phyloP scores from a whole-genome alignment of 2,888 invertebrate species.

The Ephialtes manifestator region DNA sequence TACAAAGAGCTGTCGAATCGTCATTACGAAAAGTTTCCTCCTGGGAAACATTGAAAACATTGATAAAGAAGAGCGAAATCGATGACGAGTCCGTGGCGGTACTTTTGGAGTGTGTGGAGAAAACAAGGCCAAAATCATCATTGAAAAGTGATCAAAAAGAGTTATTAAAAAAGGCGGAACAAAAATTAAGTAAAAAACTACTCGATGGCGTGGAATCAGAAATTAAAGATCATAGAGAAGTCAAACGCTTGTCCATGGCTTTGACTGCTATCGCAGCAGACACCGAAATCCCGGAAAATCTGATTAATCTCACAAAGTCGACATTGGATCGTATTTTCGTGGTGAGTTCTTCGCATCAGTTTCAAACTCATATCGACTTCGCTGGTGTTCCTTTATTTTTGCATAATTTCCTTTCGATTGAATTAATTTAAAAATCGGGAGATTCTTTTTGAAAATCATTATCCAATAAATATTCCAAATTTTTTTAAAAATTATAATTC shows the following conservation, averaged over 20 bases:
- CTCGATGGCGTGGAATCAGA: constrained; percentile 68
- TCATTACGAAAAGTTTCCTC: constrained; percentile 73
- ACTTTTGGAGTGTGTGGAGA: constrained; percentile 78
- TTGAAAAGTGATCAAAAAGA: constrained; percentile 73
- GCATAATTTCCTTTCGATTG: no score
- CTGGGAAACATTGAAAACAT: constrained; percentile 71
- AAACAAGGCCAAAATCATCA: constrained; percentile 71
- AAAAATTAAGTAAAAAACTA: constrained; percentile 75
- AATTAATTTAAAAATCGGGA: no score
- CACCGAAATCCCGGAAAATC: constrained; percentile 70
- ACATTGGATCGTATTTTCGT: constrained; percentile 72
- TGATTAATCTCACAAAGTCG: constrained; percentile 71
- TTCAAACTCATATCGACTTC: no score
- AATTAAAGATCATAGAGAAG: constrained; percentile 70
- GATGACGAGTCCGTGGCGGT: constrained; percentile 64
- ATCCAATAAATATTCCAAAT: no score
- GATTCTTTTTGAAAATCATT: no score
- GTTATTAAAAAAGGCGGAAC: constrained; percentile 75
- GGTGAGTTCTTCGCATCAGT: constrained; percentile 64
- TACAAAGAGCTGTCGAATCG: constrained; percentile 74
- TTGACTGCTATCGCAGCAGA: constrained; percentile 73
- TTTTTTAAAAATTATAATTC: no score
- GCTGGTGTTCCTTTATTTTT: no score
- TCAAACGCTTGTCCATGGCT: constrained; percentile 76
- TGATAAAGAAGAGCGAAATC: constrained; percentile 60